These are phyloP conservation scores for Platichthys stellatus DNA, from an alignment of 2,113 vertebrate species.

Conservation along the genomic window DNA sequence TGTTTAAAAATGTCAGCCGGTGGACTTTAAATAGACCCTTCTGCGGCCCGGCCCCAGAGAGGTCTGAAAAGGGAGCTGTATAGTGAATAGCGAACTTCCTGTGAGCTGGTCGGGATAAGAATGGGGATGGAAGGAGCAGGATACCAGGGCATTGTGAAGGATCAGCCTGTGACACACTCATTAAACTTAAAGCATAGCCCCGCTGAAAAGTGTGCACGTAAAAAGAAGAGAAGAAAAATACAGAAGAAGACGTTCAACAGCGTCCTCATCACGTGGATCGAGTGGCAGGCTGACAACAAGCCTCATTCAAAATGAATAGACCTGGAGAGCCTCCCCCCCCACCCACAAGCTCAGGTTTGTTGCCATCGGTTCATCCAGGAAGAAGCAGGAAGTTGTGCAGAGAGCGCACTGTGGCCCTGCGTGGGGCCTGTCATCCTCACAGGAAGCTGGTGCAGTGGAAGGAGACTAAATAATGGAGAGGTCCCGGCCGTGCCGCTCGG, in stretches of 20 bases:
- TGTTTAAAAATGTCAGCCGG: conserved; percentile 60
- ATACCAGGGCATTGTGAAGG: conserved; percentile 65
- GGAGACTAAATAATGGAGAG: conserved; percentile 58
- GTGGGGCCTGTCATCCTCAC: conserved; percentile 37
- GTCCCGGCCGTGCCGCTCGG: conserved; percentile 27
- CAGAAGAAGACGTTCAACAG: background rate
- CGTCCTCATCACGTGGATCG: conserved; percentile 44
- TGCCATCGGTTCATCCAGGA: conserved; percentile 25
- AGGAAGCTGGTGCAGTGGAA: conserved; percentile 49
- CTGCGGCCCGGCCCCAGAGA: conserved; percentile 28
- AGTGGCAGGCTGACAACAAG: conserved; percentile 56
- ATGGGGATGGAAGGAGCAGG: conserved; percentile 41
- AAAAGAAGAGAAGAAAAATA: conserved; percentile 8
- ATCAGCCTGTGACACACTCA: conserved; percentile 59
- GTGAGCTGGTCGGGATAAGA: conserved; percentile 54
- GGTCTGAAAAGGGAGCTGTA: conserved; percentile 45
- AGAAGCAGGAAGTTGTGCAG: conserved; percentile 32
- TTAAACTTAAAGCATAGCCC: conserved; percentile 60
- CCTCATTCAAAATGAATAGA: conserved; percentile 79
- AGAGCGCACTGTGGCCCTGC: conserved; percentile 14
- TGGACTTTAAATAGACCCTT: conserved; percentile 57
- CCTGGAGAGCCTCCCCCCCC: conserved; percentile 35
- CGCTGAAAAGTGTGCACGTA: conserved; percentile 20
- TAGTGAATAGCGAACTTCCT: conserved; percentile 76
- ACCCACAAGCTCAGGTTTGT: conserved; percentile 52